Percentiles rank a stretch among this genome's conserved stretches.
Conservation (phyloP, 2,888 invertebrate species). For the Anthophora plumipes region DNA sequence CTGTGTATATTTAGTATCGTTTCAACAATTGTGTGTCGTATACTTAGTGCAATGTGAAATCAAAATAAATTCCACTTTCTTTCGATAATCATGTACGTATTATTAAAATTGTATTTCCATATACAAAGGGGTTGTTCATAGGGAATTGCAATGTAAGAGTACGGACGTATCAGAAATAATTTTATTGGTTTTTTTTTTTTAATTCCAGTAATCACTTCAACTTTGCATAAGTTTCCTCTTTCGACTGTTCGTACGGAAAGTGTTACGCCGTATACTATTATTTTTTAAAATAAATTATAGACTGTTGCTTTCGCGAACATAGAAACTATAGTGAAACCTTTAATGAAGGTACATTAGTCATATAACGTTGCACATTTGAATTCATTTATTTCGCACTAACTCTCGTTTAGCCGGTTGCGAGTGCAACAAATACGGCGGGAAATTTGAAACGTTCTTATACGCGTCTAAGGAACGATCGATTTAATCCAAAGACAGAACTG, state of each 20-base stretch:
- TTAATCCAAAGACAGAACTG: constrained; percentile 89
- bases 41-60: neutral
- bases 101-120: too few relatives aligned
- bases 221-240: neutral
- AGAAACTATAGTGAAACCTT: constrained; percentile 19
- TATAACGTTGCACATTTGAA: neutral
- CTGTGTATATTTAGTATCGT: neutral
- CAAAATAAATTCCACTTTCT: neutral
- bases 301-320: neutral
- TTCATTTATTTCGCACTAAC: neutral
- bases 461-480: neutral
- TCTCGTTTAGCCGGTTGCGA: neutral
- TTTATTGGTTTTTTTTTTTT: constrained; percentile 25
- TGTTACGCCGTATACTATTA: neutral
- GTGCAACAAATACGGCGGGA: neutral
- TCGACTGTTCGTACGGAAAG: neutral
- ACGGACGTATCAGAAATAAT: constrained; percentile 33
- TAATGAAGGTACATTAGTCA: neutral
- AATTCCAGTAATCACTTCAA: neutral
- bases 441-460: neutral
- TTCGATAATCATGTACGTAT: neutral
- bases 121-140: neutral
- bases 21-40: neutral
- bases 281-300: constrained; percentile 27
- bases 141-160: neutral